These are phyloP conservation scores for Amphipoea lucens DNA, from an alignment of 2,888 invertebrate species.

Conservation along the genomic window DNA sequence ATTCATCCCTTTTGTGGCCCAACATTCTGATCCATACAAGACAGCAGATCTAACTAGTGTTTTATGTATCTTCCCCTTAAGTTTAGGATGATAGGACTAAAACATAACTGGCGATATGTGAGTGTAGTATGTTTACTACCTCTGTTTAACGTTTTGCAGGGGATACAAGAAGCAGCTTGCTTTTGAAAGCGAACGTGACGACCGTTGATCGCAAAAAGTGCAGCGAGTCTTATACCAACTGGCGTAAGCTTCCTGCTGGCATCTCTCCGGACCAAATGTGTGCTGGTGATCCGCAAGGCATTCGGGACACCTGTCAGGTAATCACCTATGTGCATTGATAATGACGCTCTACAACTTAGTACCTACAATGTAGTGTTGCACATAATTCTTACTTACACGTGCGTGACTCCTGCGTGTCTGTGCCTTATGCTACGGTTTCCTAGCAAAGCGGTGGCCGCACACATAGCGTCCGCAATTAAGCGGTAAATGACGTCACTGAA, in stretches of 20 bases:
- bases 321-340: neutral
- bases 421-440: neutral
- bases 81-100: neutral
- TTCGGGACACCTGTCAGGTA: conserved; percentile 84
- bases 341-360: neutral
- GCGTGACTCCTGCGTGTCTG: neutral
- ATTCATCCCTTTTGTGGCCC: neutral
- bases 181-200: conserved; percentile 83
- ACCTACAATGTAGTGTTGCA: neutral
- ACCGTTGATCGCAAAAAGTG: conserved; percentile 74
- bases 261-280: conserved; percentile 81
- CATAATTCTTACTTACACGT: neutral
- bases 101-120: neutral
- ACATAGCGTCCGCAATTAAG: neutral
- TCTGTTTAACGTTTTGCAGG: conserved; percentile 66
- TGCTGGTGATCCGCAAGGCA: conserved; percentile 82
- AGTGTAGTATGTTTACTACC: too few relatives aligned
- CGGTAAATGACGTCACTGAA: neutral
- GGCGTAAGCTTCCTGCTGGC: conserved; percentile 81
- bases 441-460: neutral
- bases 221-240: conserved; percentile 75
- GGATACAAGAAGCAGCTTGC: conserved; percentile 74
- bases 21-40: too few relatives aligned
- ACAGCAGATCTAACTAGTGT: too few relatives aligned
- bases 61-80: too few relatives aligned